phyloP scores from a whole-genome alignment of 1,140 invertebrate species.

The Drosophila nebulosa region DNA sequence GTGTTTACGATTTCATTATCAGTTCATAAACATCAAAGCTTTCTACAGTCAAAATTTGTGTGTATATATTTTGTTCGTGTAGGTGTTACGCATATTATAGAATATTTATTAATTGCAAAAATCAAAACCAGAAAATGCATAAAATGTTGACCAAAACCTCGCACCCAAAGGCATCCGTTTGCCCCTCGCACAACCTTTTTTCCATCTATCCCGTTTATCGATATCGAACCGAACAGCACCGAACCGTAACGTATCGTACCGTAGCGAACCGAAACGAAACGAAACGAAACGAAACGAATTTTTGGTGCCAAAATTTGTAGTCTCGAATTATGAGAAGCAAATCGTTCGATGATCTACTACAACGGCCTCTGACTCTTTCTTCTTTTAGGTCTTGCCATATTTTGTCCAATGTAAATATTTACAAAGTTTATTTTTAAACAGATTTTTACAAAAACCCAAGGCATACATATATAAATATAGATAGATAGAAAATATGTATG shows the following conservation, averaged over 20 bases:
- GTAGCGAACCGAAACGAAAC: background rate
- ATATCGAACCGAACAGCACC: no score
- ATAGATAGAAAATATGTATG: slow-evolving; percentile 4
- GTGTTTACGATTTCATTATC: slow-evolving; percentile 37
- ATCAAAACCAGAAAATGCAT: background rate
- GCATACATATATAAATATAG: slow-evolving; percentile 22
- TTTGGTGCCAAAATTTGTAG: slow-evolving; percentile 20
- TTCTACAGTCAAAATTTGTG: background rate
- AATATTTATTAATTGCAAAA: slow-evolving; percentile 1
- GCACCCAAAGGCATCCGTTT: background rate
- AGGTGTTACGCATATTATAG: background rate
- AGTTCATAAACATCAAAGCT: slow-evolving; percentile 27
- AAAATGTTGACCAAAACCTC: background rate
- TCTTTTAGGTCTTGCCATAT: slow-evolving; percentile 14
- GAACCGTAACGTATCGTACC: no score
- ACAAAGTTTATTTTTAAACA: slow-evolving; percentile 70
- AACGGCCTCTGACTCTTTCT: slow-evolving; percentile 8
- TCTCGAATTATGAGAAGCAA: slow-evolving; percentile 37
- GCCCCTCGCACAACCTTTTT: background rate
- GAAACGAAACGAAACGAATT: background rate
- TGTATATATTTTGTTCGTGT: background rate
- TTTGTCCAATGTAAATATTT: slow-evolving; percentile 71
- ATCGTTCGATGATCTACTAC: slow-evolving; percentile 17
- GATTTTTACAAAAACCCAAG: slow-evolving; percentile 27
- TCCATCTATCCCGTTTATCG: no score